phyloP scores from a whole-genome alignment of 2,113 vertebrate genomes.

The Apistogramma diplotaenia region DNA sequence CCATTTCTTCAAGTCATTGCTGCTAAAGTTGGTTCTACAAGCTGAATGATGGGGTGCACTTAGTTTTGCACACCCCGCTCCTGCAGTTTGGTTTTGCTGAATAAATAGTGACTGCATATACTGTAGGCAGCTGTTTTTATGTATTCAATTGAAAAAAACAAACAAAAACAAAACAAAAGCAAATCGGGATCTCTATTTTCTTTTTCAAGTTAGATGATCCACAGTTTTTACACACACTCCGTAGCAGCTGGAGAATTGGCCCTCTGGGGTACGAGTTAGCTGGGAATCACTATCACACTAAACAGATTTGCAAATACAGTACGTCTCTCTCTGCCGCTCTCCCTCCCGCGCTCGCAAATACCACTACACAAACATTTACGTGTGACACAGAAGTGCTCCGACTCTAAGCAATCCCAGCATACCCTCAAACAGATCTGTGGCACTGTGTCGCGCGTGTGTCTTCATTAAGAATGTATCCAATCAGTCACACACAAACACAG shows the following conservation, averaged over 20 bases:
- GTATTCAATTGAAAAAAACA: neutral
- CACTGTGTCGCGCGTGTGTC: conserved; percentile 8
- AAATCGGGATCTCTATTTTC: neutral
- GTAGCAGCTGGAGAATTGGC: neutral
- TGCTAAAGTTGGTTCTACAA: neutral
- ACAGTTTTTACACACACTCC: neutral
- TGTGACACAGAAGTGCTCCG: neutral
- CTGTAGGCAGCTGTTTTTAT: neutral
- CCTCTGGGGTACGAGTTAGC: neutral
- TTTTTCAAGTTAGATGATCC: neutral
- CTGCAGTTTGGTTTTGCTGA: neutral
- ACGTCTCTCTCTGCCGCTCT: neutral
- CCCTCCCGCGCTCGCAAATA: neutral
- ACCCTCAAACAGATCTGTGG: conserved; percentile 31
- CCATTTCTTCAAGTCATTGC: neutral
- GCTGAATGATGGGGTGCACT: neutral
- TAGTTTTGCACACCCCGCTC: neutral
- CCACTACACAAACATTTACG: conserved; percentile 20
- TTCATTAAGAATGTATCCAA: conserved; percentile 69
- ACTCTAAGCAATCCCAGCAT: neutral
- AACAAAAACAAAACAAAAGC: too few relatives aligned
- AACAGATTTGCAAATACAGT: conserved; percentile 2
- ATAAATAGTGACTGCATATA: neutral
- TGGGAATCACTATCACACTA: neutral
- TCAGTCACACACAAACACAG: conserved; percentile 57